phyloP scores from a whole-genome alignment of 64 coral and sea anemone species.

The Astreopora myriophthalma region DNA sequence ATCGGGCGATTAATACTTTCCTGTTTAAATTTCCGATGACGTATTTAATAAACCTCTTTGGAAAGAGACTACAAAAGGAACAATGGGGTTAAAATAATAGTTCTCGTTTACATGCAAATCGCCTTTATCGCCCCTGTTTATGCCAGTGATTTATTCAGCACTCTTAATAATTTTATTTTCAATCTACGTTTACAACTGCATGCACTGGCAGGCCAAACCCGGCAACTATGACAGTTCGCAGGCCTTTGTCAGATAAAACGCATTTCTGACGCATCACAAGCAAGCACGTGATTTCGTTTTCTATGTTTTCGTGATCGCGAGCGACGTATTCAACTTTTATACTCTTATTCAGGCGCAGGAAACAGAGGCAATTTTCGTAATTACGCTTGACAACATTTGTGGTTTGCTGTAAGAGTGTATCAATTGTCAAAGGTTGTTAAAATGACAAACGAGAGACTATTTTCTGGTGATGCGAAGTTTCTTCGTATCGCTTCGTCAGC shows the following conservation, averaged over 20 bases:
- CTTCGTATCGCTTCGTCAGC: not conserved
- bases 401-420: not conserved
- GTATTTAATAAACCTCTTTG: conserved; percentile 24
- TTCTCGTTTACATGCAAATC: conserved; percentile 16
- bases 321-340: not conserved
- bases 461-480: not conserved
- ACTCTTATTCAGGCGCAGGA: not conserved
- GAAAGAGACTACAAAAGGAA: not conserved
- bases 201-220: no score
- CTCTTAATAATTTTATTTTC: conserved; percentile 24
- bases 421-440: not conserved
- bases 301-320: not conserved
- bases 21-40: not conserved
- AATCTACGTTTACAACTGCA: conserved; percentile 9
- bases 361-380: not conserved
- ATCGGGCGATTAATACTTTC: not conserved
- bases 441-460: conserved; percentile 10
- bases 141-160: not conserved
- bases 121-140: conserved; percentile 1
- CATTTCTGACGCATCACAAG: not conserved
- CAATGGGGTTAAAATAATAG: conserved; percentile 16
- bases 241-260: not conserved
- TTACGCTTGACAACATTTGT: not conserved
- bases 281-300: conserved; percentile 3
- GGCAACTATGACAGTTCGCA: not conserved